Evolutionary conservation across 2,888 invertebrate genomes (phyloP).

Genomic region (Mechanitis messenoides): DNA sequence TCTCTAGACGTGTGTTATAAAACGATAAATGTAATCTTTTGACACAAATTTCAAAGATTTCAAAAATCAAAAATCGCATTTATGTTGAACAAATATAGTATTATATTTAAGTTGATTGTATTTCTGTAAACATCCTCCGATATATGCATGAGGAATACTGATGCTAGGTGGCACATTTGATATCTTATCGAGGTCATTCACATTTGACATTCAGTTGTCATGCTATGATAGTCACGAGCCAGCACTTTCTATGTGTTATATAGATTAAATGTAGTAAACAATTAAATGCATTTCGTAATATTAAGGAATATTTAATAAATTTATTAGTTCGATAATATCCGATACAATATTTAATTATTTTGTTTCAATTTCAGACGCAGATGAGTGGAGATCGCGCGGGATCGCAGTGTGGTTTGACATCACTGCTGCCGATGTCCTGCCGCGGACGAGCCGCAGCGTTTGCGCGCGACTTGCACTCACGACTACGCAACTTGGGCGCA

Average conservation of each 20-base stretch:
- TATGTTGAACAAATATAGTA: background rate
- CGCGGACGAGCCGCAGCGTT: constrained; percentile 88
- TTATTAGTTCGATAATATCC: too few species aligned
- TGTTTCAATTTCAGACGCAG: constrained; percentile 66
- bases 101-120: background rate
- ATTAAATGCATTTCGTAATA: too few species aligned
- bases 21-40: background rate
- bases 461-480: constrained; percentile 85
- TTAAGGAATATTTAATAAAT: too few species aligned
- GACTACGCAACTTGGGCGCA: constrained; percentile 82
- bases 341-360: background rate
- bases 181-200: constrained; percentile 70
- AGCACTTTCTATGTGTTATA: constrained; percentile 11
- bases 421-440: constrained; percentile 86
- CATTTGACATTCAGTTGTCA: constrained; percentile 66
- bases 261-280: too few species aligned
- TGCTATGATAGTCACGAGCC: constrained; percentile 38
- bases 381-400: constrained; percentile 74
- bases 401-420: constrained; percentile 80
- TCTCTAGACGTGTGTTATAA: too few species aligned
- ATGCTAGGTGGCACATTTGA: constrained; percentile 44
- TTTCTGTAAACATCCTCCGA: constrained; percentile 6
- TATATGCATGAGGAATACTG: constrained; percentile 31
- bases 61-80: background rate
- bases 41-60: background rate